These are phyloP conservation scores for Bembecia ichneumoniformis DNA, from an alignment of 2,888 invertebrate genomes.

Conservation along the genomic window DNA sequence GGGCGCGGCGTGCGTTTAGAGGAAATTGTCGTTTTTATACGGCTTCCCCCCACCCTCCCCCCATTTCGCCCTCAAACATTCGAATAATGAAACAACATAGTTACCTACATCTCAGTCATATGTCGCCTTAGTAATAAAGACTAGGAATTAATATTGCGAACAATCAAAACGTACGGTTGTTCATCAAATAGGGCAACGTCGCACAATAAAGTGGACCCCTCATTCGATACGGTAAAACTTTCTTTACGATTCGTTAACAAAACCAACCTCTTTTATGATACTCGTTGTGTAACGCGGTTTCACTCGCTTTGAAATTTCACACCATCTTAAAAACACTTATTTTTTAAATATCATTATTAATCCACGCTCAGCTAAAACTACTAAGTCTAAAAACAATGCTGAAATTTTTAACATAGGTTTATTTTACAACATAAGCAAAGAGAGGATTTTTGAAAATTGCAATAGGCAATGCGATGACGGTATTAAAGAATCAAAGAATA, in stretches of 20 bases:
- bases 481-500: too few relatives aligned
- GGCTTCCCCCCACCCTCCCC: slow-evolving; percentile 47
- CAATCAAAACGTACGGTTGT: not conserved
- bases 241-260: not conserved
- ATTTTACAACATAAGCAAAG: too few relatives aligned
- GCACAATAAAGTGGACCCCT: not conserved
- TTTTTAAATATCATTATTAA: too few relatives aligned
- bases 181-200: not conserved
- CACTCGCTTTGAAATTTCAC: too few relatives aligned
- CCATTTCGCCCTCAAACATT: slow-evolving; percentile 37
- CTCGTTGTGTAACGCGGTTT: too few relatives aligned
- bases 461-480: too few relatives aligned
- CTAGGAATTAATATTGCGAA: slow-evolving; percentile 53
- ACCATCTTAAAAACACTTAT: too few relatives aligned
- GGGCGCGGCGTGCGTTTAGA: slow-evolving; percentile 64
- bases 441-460: too few relatives aligned
- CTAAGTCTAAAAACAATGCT: too few relatives aligned
- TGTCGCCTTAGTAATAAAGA: slow-evolving; percentile 55
- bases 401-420: too few relatives aligned
- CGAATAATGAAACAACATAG: slow-evolving; percentile 65
- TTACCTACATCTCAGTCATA: slow-evolving; percentile 62
- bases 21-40: slow-evolving; percentile 72
- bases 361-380: too few relatives aligned
- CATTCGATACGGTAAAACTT: not conserved
- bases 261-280: not conserved